Percentiles rank a stretch among this genome's conserved stretches.
These are phyloP conservation scores for Hypena proboscidalis DNA, from an alignment of 2,888 invertebrate genomes.

Conservation along the genomic window DNA sequence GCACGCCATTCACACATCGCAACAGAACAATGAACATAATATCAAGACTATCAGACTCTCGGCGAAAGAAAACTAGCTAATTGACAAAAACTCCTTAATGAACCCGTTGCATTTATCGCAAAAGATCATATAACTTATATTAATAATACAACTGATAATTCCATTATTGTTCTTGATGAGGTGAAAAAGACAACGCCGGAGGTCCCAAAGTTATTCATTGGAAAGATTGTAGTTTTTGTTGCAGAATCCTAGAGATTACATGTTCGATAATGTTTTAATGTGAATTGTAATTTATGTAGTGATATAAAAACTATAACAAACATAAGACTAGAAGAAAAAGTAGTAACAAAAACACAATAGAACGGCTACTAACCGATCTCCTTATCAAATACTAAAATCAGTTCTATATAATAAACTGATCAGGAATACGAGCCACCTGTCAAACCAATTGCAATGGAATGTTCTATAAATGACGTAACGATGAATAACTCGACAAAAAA, in stretches of 20 bases:
- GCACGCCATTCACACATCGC: conserved; percentile 46
- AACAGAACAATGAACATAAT: conserved; percentile 49
- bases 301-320: too few species aligned
- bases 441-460: conserved; percentile 31
- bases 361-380: background rate
- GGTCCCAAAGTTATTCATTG: conserved; percentile 6
- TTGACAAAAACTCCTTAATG: conserved; percentile 25
- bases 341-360: background rate
- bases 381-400: background rate
- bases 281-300: too few species aligned
- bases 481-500: conserved; percentile 30
- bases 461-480: conserved; percentile 34
- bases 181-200: background rate
- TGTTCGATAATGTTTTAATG: too few species aligned
- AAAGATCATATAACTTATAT: too few species aligned
- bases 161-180: background rate
- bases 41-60: conserved; percentile 38
- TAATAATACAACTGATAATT: background rate
- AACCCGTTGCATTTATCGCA: too few species aligned
- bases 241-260: background rate
- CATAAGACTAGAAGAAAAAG: too few species aligned
- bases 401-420: conserved; percentile 34
- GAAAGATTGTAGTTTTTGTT: conserved; percentile 5
- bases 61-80: conserved; percentile 33
- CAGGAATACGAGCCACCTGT: conserved; percentile 28